These are phyloP conservation scores for Petrocephalus schoutedeni DNA, from an alignment of 2,797 vertebrate species.

Conservation along the genomic window DNA sequence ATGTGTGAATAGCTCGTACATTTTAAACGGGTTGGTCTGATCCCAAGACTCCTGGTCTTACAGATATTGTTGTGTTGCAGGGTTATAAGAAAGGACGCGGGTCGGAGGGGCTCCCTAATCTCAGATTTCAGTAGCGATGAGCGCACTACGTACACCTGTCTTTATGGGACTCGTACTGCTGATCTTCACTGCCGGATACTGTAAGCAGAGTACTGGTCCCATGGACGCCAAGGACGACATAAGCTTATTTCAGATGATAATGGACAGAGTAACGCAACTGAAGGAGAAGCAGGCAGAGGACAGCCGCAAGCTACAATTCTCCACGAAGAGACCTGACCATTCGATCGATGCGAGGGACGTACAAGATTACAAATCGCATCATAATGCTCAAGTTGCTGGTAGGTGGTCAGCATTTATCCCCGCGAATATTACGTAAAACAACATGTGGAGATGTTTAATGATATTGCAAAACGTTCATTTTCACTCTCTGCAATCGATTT, in stretches of 20 bases:
- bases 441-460: background rate
- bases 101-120: constrained; percentile 33
- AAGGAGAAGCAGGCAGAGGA: constrained; percentile 50
- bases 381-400: constrained; percentile 69
- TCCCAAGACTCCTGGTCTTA: constrained; percentile 18
- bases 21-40: background rate
- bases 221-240: constrained; percentile 47
- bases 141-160: constrained; percentile 54
- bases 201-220: constrained; percentile 58
- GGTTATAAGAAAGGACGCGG: constrained; percentile 29
- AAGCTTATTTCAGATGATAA: constrained; percentile 66
- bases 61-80: constrained; percentile 30
- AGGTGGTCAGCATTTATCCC: constrained; percentile 36
- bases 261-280: constrained; percentile 67
- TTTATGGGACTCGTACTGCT: constrained; percentile 67
- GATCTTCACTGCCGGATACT: constrained; percentile 64
- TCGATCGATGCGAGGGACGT: constrained; percentile 56
- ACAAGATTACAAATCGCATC: constrained; percentile 50
- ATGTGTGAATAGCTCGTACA: background rate
- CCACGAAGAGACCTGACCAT: constrained; percentile 52
- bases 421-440: background rate
- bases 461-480: background rate
- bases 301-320: constrained; percentile 50
- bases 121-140: constrained; percentile 53
- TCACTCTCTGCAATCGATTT: background rate